Evolutionary conservation across 2,888 invertebrate genomes (phyloP).

Genomic region (Arctia plantaginis): DNA sequence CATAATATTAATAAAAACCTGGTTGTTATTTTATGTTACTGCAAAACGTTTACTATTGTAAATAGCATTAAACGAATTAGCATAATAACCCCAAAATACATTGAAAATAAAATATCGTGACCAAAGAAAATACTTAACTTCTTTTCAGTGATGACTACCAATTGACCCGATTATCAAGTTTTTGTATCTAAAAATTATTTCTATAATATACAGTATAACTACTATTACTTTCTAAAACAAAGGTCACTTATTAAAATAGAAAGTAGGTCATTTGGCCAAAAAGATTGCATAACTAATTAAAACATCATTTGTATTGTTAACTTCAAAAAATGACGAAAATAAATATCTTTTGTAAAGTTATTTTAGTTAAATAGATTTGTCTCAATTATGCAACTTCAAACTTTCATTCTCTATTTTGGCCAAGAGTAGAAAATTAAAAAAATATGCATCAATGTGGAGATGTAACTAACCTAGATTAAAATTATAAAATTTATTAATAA

Average conservation of each 20-base stretch:
- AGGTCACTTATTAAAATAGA: slow-evolving; percentile 25
- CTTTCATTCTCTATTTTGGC: not conserved
- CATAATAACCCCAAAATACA: not conserved
- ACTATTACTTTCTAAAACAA: not conserved
- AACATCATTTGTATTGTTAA: not conserved
- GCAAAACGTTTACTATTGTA: too few relatives aligned
- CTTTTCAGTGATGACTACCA: not conserved
- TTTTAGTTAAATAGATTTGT: not conserved
- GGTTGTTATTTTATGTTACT: too few relatives aligned
- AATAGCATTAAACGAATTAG: too few relatives aligned
- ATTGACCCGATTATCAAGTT: not conserved
- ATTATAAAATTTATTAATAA: not conserved
- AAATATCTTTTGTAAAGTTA: not conserved
- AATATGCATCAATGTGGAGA: not conserved
- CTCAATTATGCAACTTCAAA: not conserved
- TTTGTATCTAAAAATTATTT: not conserved
- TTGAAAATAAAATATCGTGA: not conserved
- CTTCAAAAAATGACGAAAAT: not conserved
- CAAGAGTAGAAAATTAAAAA: not conserved
- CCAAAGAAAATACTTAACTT: not conserved
- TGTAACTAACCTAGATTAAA: not conserved
- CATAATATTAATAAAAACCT: too few relatives aligned
- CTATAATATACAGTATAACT: not conserved
- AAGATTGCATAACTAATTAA: slow-evolving; percentile 8
- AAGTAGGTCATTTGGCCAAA: slow-evolving; percentile 11